Conservation (phyloP, 2,888 invertebrate species). For the Steinernema carpocapsae region DNA sequence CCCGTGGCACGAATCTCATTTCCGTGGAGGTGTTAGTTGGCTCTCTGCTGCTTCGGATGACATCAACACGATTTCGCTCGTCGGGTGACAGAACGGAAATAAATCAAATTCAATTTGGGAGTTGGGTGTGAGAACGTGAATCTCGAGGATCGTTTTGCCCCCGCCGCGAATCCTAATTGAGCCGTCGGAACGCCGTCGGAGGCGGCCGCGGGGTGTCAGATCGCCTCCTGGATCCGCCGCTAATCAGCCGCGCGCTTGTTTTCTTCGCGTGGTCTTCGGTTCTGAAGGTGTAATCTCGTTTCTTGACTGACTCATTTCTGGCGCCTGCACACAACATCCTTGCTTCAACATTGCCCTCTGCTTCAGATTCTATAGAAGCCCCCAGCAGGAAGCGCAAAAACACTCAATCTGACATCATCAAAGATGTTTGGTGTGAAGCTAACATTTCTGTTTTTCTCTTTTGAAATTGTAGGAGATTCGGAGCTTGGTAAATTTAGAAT, state of each 20-base stretch:
- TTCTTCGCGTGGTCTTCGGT: not conserved
- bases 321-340: too few relatives aligned
- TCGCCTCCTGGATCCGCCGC: not conserved
- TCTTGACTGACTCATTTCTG: too few relatives aligned
- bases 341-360: too few relatives aligned
- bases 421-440: too few relatives aligned
- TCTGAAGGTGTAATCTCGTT: not conserved
- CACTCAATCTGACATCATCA: too few relatives aligned
- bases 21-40: slow-evolving; percentile 24
- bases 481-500: too few relatives aligned
- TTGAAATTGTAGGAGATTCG: too few relatives aligned
- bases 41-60: not conserved
- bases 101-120: slow-evolving; percentile 25
- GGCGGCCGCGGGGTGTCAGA: not conserved
- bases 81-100: slow-evolving; percentile 7
- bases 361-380: too few relatives aligned
- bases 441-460: too few relatives aligned
- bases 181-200: not conserved
- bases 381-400: too few relatives aligned
- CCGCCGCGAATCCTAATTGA: slow-evolving; percentile 12
- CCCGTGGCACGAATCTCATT: slow-evolving; percentile 20
- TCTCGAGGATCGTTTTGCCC: slow-evolving; percentile 4
- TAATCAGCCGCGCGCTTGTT: not conserved
- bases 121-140: not conserved
- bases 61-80: not conserved